Conservation (phyloP, 2,888 invertebrate genomes). For the Cybosia mesomella region DNA sequence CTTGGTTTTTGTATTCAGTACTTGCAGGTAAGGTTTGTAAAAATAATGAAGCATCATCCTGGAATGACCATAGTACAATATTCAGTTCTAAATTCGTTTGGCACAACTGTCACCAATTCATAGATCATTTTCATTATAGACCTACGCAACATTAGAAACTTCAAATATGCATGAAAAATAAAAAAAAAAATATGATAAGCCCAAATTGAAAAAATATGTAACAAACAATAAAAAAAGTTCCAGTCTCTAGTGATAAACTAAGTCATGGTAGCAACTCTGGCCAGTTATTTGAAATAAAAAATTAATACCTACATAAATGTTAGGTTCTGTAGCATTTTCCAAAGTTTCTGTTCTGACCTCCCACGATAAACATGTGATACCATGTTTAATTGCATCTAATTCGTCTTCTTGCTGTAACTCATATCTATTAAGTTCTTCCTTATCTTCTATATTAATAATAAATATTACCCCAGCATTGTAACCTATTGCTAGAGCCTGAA, state of each 20-base stretch:
- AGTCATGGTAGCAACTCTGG: not conserved
- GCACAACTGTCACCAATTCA: no score
- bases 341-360: slow-evolving; percentile 81
- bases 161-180: no score
- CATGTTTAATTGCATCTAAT: slow-evolving; percentile 82
- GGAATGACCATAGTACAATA: slow-evolving; percentile 10
- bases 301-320: slow-evolving; percentile 75
- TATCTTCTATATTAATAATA: slow-evolving; percentile 95
- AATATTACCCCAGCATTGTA: slow-evolving; percentile 91
- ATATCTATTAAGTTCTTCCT: slow-evolving; percentile 91
- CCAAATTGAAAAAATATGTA: no score
- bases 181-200: no score
- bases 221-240: no score
- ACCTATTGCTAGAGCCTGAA: slow-evolving; percentile 89
- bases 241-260: no score
- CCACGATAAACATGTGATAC: slow-evolving; percentile 93
- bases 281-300: not conserved
- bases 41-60: slow-evolving; percentile 86
- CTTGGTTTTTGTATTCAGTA: slow-evolving; percentile 83
- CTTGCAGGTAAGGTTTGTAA: slow-evolving; percentile 87
- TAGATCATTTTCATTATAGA: no score
- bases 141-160: no score
- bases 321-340: slow-evolving; percentile 78
- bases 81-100: no score
- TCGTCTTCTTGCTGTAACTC: slow-evolving; percentile 75